Conservation (phyloP, 2,797 vertebrate genomes). For the Rhadinocentrus ornatus region DNA sequence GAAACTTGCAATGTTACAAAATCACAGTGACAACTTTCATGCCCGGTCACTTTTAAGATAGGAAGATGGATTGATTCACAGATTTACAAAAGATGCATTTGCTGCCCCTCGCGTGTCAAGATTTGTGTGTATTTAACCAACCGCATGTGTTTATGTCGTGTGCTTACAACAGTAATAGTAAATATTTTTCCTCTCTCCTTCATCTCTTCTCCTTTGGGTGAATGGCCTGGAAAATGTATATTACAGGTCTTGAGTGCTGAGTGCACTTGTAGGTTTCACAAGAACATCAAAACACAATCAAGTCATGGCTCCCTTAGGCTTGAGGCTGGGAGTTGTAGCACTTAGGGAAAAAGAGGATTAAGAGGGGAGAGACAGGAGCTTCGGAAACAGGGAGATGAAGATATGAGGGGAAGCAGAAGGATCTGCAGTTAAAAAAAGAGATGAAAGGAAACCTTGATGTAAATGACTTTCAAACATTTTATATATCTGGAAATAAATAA, state of each 20-base stretch:
- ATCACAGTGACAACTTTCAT: background rate
- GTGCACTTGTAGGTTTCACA: slow-evolving; percentile 88
- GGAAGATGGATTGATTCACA: background rate
- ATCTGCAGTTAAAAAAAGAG: slow-evolving; percentile 28
- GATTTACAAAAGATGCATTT: slow-evolving; percentile 1
- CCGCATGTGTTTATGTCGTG: slow-evolving; percentile 23
- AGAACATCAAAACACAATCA: slow-evolving; percentile 97
- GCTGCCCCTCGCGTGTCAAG: slow-evolving; percentile 9
- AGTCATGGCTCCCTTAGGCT: slow-evolving; percentile 84
- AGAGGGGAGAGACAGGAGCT: slow-evolving; percentile 19
- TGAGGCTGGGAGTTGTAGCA: slow-evolving; percentile 65
- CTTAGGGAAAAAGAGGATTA: slow-evolving; percentile 70
- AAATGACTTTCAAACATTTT: slow-evolving; percentile 26
- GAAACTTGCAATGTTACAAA: background rate
- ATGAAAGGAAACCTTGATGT: slow-evolving; percentile 30
- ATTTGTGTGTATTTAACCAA: slow-evolving; percentile 41
- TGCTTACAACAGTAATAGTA: slow-evolving; percentile 46
- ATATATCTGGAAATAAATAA: slow-evolving; percentile 14
- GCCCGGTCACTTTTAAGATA: background rate
- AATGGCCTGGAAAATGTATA: slow-evolving; percentile 89
- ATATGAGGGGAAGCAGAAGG: slow-evolving; percentile 24
- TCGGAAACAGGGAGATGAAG: slow-evolving; percentile 34
- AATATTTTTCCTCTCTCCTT: slow-evolving; percentile 49
- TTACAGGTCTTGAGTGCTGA: slow-evolving; percentile 92
- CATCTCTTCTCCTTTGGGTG: slow-evolving; percentile 58